Evolutionary conservation across 2,113 vertebrate genomes (phyloP).

Genomic region (Grantiella picta): DNA sequence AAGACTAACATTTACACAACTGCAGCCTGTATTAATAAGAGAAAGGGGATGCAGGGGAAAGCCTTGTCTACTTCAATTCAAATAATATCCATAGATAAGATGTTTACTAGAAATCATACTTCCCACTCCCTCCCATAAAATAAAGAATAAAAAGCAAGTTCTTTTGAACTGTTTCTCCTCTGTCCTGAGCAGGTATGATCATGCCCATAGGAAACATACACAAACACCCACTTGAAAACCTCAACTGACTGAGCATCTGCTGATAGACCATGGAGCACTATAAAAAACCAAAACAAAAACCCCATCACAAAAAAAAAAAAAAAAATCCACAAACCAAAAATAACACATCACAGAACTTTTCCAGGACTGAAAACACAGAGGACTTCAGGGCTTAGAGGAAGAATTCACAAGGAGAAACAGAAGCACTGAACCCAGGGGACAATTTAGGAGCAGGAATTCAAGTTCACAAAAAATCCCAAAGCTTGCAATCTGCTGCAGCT

Average conservation of each 20-base stretch:
- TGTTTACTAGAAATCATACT: not conserved
- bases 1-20: not conserved
- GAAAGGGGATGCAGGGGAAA: not conserved
- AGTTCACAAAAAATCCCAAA: not conserved
- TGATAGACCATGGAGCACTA: not conserved
- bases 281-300: not conserved
- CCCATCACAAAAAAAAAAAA: not conserved
- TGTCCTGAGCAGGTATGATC: not conserved
- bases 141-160: not conserved
- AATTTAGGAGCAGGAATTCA: not conserved
- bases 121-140: accelerated
- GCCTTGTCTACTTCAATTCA: not conserved
- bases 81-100: not conserved
- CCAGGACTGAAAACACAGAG: not conserved
- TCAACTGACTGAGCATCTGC: not conserved
- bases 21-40: not conserved
- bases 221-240: not conserved
- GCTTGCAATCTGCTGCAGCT: not conserved
- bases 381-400: not conserved
- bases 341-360: not conserved
- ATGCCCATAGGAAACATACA: not conserved
- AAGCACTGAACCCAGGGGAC: not conserved
- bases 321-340: not conserved
- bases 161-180: not conserved
- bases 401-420: not conserved